Evolutionary conservation across 2,888 invertebrate species (phyloP).

Genomic region (Xanthorhoe designata): DNA sequence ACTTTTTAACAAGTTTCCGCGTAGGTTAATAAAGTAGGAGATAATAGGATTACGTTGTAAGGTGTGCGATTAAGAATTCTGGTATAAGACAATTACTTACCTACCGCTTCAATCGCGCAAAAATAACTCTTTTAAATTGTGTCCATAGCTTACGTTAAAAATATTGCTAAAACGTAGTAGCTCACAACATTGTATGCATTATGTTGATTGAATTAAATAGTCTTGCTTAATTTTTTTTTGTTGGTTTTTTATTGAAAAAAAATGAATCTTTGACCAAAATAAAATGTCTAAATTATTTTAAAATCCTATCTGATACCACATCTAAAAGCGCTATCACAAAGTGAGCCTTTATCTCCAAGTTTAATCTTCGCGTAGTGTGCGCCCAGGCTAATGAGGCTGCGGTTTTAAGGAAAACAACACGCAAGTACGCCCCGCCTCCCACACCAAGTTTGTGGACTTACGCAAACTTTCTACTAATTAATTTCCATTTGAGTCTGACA

Average conservation of each 20-base stretch:
- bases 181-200: background rate
- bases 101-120: background rate
- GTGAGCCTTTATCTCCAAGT: constrained; percentile 73
- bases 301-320: constrained; percentile 53
- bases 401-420: constrained; percentile 78
- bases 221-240: background rate
- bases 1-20: constrained; percentile 77
- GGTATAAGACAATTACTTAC: constrained; percentile 10
- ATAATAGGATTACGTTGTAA: constrained; percentile 54
- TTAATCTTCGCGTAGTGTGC: constrained; percentile 79
- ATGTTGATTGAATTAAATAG: too few relatives aligned
- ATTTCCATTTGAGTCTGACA: constrained; percentile 48
- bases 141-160: too few relatives aligned
- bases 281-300: background rate
- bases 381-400: constrained; percentile 81
- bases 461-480: constrained; percentile 73
- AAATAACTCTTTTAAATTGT: constrained; percentile 38
- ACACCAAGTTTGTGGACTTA: constrained; percentile 65
- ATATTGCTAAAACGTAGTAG: too few relatives aligned
- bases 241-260: background rate
- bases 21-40: constrained; percentile 49
- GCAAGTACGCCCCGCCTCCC: constrained; percentile 61
- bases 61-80: constrained; percentile 33
- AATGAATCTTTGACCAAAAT: background rate
- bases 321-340: constrained; percentile 68